Evolutionary conservation across 2,797 vertebrate species (phyloP).

Genomic region (Mus spretus): DNA sequence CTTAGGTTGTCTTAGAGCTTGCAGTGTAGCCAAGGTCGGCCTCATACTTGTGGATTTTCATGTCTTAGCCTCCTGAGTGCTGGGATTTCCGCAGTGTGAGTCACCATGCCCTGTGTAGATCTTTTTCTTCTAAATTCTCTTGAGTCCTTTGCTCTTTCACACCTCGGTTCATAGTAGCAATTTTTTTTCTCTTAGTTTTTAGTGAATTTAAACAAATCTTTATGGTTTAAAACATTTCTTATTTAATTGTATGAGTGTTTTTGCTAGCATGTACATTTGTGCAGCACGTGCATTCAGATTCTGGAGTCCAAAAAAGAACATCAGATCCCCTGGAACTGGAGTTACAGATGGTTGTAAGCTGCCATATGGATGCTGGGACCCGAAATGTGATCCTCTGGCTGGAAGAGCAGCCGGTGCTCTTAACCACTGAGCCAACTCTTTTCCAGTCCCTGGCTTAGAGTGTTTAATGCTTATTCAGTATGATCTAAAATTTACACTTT

Average conservation of each 20-base stretch:
- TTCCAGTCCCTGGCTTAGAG: too few relatives aligned
- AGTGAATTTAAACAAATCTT: neutral
- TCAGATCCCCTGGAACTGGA: neutral
- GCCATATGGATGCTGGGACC: too few relatives aligned
- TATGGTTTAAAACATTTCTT: neutral
- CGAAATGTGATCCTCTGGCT: neutral
- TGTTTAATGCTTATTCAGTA: conserved; percentile 33
- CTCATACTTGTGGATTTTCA: neutral
- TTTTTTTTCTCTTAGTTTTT: neutral
- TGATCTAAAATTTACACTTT: conserved; percentile 46
- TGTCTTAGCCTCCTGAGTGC: neutral
- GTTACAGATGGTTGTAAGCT: neutral
- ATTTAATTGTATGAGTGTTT: neutral
- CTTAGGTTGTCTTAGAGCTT: too few relatives aligned
- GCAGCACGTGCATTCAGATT: neutral
- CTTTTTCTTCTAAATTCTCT: conserved; percentile 32
- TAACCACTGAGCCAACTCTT: neutral
- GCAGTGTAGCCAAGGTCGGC: neutral
- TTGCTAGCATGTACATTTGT: neutral
- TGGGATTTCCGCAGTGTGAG: neutral
- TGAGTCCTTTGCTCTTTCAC: neutral
- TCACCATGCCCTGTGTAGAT: neutral
- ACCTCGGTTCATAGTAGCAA: neutral
- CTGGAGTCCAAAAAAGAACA: neutral
- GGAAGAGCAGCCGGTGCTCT: neutral